phyloP scores from a whole-genome alignment of 1,140 invertebrate genomes.

The Drosophila ohnishii region DNA sequence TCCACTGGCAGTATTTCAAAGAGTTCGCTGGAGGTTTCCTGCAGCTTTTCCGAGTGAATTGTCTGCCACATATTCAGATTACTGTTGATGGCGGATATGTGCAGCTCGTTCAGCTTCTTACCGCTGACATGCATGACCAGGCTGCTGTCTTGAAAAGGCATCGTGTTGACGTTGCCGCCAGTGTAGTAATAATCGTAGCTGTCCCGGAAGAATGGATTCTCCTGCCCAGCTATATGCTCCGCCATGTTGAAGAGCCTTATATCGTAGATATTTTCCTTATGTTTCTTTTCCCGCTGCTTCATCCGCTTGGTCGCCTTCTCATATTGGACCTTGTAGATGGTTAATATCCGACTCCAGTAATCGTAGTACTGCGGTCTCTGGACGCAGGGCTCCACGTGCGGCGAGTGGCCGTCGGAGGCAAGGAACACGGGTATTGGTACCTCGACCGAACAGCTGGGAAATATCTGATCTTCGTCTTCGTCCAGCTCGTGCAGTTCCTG shows the following conservation, averaged over 20 bases:
- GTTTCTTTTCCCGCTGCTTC: conserved; percentile 51
- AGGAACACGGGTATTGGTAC: conserved; percentile 56
- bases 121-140: conserved; percentile 59
- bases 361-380: conserved; percentile 19
- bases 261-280: conserved; percentile 19
- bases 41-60: conserved; percentile 19
- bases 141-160: conserved; percentile 16
- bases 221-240: conserved; percentile 59
- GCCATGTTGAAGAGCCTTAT: conserved; percentile 47
- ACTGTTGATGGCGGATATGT: conserved; percentile 41
- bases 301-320: not conserved
- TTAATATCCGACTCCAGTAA: conserved; percentile 27
- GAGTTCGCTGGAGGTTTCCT: conserved; percentile 50
- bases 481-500: conserved; percentile 14
- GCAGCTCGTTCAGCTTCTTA: conserved; percentile 28
- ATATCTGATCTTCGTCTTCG: conserved; percentile 20
- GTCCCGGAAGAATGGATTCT: conserved; percentile 56
- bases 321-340: not conserved
- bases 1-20: conserved; percentile 48
- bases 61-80: conserved; percentile 48
- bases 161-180: conserved; percentile 49
- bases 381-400: conserved; percentile 49
- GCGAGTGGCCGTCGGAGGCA: conserved; percentile 33
- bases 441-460: conserved; percentile 33
- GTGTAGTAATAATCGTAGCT: conserved; percentile 73